A percentile compares a stretch with the other conserved stretches of the same genome.
These are phyloP conservation scores for Taeniopygia guttata DNA, from an alignment of 2,797 vertebrate genomes.

Conservation along the genomic window DNA sequence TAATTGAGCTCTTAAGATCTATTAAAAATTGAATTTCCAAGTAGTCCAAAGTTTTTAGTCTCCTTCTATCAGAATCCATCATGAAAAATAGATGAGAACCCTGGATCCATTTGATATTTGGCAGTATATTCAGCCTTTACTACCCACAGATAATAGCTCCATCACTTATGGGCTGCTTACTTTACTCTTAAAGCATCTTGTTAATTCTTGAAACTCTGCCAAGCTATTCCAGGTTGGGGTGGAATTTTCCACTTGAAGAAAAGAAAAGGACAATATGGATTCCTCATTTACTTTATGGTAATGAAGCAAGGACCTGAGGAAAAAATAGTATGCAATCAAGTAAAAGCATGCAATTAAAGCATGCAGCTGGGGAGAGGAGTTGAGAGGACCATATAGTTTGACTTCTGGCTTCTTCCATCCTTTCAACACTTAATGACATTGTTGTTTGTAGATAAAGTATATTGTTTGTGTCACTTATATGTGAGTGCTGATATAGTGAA, in stretches of 20 bases:
- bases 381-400: not conserved
- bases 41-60: not conserved
- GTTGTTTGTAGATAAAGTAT: not conserved
- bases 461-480: not conserved
- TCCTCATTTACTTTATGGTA: conserved; percentile 3
- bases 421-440: not conserved
- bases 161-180: not conserved
- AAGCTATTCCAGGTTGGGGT: not conserved
- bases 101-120: not conserved
- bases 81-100: conserved; percentile 1
- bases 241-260: conserved; percentile 3
- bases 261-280: not conserved
- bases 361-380: not conserved
- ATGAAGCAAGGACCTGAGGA: not conserved
- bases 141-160: not conserved
- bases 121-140: not conserved
- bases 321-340: not conserved
- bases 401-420: not conserved
- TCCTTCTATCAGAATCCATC: not conserved
- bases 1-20: conserved; percentile 1
- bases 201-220: conserved; percentile 10
- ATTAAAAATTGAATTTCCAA: not conserved
- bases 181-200: not conserved
- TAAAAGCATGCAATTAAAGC: not conserved
- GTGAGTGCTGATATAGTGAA: not conserved